A percentile compares a stretch with the other conserved stretches of the same genome.
Conservation (phyloP, 2,888 invertebrate species). For the Acanthoscelides obtectus region DNA sequence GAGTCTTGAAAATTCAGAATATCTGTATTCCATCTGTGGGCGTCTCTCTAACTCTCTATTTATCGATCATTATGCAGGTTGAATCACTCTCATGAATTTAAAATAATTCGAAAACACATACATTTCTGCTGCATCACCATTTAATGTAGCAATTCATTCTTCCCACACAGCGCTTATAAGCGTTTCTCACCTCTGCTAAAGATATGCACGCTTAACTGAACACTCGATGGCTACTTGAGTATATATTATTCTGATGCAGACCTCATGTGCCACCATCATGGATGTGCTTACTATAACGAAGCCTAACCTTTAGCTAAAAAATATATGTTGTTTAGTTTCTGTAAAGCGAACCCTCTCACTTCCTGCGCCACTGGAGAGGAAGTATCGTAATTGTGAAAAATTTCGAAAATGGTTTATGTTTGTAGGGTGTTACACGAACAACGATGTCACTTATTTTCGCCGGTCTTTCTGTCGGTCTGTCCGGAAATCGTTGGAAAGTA, state of each 20-base stretch:
- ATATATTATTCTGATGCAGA: background rate
- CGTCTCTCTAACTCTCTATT: no score
- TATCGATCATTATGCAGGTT: background rate
- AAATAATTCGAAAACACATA: background rate
- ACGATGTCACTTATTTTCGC: no score
- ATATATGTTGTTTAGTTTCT: no score
- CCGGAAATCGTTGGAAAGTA: no score
- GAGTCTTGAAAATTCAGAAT: background rate
- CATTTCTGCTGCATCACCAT: background rate
- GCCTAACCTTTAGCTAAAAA: no score
- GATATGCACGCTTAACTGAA: background rate
- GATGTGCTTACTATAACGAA: no score
- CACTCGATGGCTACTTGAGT: background rate
- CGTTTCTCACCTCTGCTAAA: background rate
- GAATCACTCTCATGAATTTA: background rate
- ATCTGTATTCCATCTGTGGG: background rate
- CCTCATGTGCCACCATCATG: background rate
- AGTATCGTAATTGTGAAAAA: no score
- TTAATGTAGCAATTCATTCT: background rate
- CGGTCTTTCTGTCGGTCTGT: no score
- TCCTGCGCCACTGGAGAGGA: no score
- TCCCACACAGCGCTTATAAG: background rate
- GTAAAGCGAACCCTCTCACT: no score
- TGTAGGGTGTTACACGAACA: no score
- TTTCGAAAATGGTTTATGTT: no score